phyloP scores from a whole-genome alignment of 2,113 vertebrate genomes.

The Grammomys dolichurus region DNA sequence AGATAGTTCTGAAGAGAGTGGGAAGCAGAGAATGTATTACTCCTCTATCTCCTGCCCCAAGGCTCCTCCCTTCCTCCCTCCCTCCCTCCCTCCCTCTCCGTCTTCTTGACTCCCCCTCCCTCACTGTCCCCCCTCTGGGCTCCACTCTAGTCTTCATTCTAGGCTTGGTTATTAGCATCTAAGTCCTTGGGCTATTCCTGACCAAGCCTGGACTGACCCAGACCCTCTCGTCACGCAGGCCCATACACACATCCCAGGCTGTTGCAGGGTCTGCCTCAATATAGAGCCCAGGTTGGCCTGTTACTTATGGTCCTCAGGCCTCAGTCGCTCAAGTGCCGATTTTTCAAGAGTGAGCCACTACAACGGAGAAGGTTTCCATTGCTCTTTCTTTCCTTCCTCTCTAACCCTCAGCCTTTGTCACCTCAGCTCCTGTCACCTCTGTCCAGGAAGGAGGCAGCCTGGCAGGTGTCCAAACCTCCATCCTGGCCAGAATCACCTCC shows the following conservation, averaged over 20 bases:
- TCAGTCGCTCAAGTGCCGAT: neutral
- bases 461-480: neutral
- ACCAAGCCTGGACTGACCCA: neutral
- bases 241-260: neutral
- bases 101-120: too few relatives aligned
- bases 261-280: neutral
- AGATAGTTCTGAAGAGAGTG: neutral
- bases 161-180: neutral
- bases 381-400: neutral
- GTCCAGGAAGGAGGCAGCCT: neutral
- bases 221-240: neutral
- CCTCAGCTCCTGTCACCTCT: neutral
- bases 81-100: neutral
- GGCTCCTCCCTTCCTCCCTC: accelerated
- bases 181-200: neutral
- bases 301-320: neutral
- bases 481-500: neutral
- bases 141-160: neutral
- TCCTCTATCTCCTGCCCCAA: too few relatives aligned
- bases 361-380: accelerated
- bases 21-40: too few relatives aligned
- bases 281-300: neutral
- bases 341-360: neutral
- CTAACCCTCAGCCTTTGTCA: neutral
- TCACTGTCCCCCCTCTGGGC: neutral